Percentiles rank a stretch among this genome's conserved stretches.
Evolutionary conservation across 2,888 invertebrate species (phyloP).

Genomic region (Salticus scenicus): DNA sequence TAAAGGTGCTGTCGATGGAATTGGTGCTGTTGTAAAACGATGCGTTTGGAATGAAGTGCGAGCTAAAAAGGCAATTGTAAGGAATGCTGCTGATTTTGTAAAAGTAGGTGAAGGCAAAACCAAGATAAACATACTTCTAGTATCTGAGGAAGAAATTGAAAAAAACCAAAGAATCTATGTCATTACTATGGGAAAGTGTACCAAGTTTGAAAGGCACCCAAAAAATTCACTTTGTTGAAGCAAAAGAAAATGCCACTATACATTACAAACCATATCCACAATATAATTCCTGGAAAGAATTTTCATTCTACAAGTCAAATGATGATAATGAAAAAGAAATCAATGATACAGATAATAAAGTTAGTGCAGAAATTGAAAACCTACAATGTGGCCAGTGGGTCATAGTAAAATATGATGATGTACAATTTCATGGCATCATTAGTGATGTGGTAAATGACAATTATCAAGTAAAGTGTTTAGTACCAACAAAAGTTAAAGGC

Average conservation of each 20-base stretch:
- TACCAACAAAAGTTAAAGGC: background rate
- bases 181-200: too few species aligned
- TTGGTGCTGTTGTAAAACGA: conserved; percentile 4
- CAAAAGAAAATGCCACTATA: background rate
- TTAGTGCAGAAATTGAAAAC: background rate
- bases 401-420: background rate
- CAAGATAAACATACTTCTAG: background rate
- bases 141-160: background rate
- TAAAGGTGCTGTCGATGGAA: conserved; percentile 13
- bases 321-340: background rate
- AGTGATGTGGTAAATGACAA: background rate
- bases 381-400: conserved; percentile 7
- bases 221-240: background rate
- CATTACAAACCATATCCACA: background rate
- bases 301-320: background rate
- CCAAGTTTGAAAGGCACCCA: background rate
- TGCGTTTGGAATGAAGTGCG: background rate
- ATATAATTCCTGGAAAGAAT: background rate
- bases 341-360: background rate
- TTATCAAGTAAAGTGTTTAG: background rate
- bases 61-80: background rate
- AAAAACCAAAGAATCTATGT: background rate
- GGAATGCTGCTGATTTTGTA: conserved; percentile 1
- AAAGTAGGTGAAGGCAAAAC: background rate
- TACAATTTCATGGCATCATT: background rate